Percentiles rank a stretch among this genome's conserved stretches.
These are phyloP conservation scores for Orestias chungarensis DNA, from an alignment of 2,797 vertebrate genomes.

Conservation along the genomic window DNA sequence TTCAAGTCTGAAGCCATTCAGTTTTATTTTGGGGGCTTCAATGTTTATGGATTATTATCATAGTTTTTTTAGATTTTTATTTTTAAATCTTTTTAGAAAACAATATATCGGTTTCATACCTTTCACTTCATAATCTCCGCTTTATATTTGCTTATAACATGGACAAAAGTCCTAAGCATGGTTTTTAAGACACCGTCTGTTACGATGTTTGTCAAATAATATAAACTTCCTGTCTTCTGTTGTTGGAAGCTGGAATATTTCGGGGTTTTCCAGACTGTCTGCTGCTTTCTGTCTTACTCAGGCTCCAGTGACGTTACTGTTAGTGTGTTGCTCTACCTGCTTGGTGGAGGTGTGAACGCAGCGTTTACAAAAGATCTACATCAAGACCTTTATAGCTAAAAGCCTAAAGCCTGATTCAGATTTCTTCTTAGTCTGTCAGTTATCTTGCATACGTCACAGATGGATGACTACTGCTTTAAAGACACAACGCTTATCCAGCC, in stretches of 20 bases:
- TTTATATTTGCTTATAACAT: not conserved
- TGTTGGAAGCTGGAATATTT: too few species aligned
- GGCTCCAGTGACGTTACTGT: not conserved
- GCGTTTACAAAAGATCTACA: not conserved
- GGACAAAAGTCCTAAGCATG: too few species aligned
- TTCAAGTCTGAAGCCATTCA: not conserved
- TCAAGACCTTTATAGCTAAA: not conserved
- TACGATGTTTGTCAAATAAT: not conserved
- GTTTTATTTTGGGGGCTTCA: not conserved
- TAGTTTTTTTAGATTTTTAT: not conserved
- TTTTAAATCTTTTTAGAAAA: not conserved
- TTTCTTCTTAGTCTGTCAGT: not conserved
- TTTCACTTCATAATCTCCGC: not conserved
- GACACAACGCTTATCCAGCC: not conserved
- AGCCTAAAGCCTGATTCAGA: not conserved
- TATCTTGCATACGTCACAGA: not conserved
- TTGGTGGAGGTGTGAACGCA: not conserved
- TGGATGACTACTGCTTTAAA: not conserved
- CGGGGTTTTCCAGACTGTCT: not conserved
- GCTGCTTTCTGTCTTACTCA: not conserved
- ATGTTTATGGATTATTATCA: too few species aligned
- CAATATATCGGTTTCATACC: not conserved
- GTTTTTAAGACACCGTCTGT: not conserved
- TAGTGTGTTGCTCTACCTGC: not conserved
- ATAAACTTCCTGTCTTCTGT: too few species aligned